Evolutionary conservation across 1,140 invertebrate genomes (phyloP).

Genomic region (Maconellicoccus hirsutus): DNA sequence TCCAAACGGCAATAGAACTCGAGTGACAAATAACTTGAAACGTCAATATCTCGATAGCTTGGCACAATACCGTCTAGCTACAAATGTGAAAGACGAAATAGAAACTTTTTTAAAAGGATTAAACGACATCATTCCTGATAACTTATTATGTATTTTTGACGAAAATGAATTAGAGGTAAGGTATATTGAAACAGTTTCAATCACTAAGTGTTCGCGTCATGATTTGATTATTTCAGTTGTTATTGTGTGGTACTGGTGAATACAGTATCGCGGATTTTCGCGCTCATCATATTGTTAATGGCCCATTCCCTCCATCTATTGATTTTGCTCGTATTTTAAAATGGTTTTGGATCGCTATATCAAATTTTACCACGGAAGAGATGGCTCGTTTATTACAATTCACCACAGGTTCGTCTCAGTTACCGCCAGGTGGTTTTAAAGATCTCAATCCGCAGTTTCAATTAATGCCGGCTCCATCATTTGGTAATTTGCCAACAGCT

Average conservation of each 20-base stretch:
- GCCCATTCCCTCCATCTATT: conserved; percentile 60
- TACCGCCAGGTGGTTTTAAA: conserved; percentile 77
- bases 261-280: conserved; percentile 82
- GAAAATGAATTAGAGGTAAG: conserved; percentile 88
- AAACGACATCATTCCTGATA: conserved; percentile 81
- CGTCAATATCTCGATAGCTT: conserved; percentile 75
- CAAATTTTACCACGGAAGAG: conserved; percentile 83
- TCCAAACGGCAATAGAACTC: conserved; percentile 53
- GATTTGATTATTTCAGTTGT: conserved; percentile 45
- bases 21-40: conserved; percentile 66
- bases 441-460: conserved; percentile 84
- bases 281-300: conserved; percentile 73
- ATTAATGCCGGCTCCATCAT: conserved; percentile 76
- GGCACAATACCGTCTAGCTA: conserved; percentile 76
- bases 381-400: conserved; percentile 88
- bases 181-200: neutral
- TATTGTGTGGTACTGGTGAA: conserved; percentile 86
- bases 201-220: no score
- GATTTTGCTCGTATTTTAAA: conserved; percentile 73
- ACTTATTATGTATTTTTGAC: conserved; percentile 86
- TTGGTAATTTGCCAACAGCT: conserved; percentile 80
- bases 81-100: conserved; percentile 67
- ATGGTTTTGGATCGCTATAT: conserved; percentile 91
- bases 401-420: conserved; percentile 82
- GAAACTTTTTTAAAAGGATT: conserved; percentile 81